These are phyloP conservation scores for Acomys russatus DNA, from an alignment of 2,797 vertebrate genomes.

Conservation along the genomic window DNA sequence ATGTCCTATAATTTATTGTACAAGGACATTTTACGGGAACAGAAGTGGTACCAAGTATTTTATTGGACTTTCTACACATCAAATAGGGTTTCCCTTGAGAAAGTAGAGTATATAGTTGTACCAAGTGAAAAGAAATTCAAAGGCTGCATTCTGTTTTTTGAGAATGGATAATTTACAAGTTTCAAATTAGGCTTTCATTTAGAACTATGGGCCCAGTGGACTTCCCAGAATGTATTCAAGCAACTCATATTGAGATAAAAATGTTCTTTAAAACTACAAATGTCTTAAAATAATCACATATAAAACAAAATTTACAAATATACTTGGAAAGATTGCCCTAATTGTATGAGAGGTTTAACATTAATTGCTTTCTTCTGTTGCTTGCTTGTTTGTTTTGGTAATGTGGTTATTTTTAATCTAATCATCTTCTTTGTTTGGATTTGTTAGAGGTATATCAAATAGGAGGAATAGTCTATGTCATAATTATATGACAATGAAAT, in stretches of 20 bases:
- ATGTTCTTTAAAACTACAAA: slow-evolving; percentile 38
- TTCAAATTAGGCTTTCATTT: slow-evolving; percentile 7
- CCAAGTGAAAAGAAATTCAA: background rate
- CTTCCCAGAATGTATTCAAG: background rate
- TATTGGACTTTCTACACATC: background rate
- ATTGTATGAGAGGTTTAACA: background rate
- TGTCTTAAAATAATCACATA: background rate
- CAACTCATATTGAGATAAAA: background rate
- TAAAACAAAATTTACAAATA: background rate
- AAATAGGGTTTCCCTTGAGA: background rate
- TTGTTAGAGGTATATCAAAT: background rate
- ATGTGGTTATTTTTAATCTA: background rate
- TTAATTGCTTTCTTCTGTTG: background rate
- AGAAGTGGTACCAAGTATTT: background rate
- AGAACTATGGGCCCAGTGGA: slow-evolving; percentile 8
- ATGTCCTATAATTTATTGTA: background rate
- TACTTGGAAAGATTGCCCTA: background rate
- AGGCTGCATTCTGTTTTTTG: background rate
- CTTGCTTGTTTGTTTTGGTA: background rate
- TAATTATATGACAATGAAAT: background rate
- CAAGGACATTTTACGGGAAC: background rate
- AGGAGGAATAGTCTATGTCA: background rate
- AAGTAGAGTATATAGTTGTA: background rate
- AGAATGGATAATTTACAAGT: slow-evolving; percentile 5
- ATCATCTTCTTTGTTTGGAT: background rate